These are phyloP conservation scores for Cephus pygmeus DNA, from an alignment of 2,888 invertebrate genomes.

Conservation along the genomic window DNA sequence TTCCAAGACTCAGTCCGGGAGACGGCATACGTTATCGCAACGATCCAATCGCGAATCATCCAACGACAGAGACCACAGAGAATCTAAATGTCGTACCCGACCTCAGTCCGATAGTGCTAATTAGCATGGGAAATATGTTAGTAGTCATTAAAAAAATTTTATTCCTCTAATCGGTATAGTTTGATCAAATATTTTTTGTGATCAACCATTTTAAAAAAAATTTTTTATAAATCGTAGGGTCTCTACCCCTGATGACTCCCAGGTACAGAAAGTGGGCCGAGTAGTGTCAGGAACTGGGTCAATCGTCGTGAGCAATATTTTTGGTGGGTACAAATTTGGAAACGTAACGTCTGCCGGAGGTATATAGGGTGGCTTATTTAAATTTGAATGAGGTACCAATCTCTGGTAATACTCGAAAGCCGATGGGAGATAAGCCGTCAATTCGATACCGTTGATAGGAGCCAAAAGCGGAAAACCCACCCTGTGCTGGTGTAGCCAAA, in stretches of 20 bases:
- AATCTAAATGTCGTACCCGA: background rate
- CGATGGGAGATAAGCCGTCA: slow-evolving; percentile 42
- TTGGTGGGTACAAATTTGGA: background rate
- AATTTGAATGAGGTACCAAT: slow-evolving; percentile 34
- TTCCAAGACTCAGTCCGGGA: background rate
- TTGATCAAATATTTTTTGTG: background rate
- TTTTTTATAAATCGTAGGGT: background rate
- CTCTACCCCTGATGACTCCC: background rate
- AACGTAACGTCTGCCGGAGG: background rate
- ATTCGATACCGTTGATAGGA: slow-evolving; percentile 40
- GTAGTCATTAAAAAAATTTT: background rate
- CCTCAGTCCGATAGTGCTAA: background rate
- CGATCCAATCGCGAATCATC: slow-evolving; percentile 9
- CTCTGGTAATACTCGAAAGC: slow-evolving; percentile 32
- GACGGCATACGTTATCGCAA: slow-evolving; percentile 28
- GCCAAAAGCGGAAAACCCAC: slow-evolving; percentile 14
- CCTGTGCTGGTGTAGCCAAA: slow-evolving; percentile 11
- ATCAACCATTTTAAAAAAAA: background rate
- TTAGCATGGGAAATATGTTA: background rate
- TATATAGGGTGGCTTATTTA: slow-evolving; percentile 29
- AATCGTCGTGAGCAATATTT: background rate
- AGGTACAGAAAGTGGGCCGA: background rate
- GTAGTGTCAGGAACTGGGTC: background rate
- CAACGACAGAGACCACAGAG: background rate
- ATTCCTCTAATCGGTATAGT: background rate